Percentiles rank a stretch among this genome's conserved stretches.
These are phyloP conservation scores for Serinus canaria DNA, from an alignment of 2,113 vertebrate genomes.

Conservation along the genomic window DNA sequence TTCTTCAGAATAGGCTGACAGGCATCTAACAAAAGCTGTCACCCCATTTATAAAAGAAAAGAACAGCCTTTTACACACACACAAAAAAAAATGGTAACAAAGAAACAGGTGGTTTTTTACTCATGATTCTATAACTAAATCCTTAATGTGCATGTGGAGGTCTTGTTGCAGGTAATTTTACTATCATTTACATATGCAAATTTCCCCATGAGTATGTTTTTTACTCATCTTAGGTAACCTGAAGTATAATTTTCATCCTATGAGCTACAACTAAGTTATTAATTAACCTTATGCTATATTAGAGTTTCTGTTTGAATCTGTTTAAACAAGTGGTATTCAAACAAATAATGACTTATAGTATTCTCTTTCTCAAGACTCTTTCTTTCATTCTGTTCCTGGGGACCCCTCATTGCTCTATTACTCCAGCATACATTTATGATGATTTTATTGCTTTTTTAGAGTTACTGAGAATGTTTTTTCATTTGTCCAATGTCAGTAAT, in stretches of 20 bases:
- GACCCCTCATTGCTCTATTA: neutral
- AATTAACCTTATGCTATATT: neutral
- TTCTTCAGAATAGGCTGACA: neutral
- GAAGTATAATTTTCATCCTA: neutral
- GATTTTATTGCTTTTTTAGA: neutral
- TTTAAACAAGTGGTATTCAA: neutral
- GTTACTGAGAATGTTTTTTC: neutral
- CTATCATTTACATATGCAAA: neutral
- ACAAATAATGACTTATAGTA: fast-evolving
- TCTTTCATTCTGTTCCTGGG: neutral
- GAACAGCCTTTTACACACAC: neutral
- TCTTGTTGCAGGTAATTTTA: neutral
- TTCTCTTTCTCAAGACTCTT: neutral
- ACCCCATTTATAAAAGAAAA: neutral
- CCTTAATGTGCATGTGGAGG: neutral
- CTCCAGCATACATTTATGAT: neutral
- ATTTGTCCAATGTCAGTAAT: neutral
- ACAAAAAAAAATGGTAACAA: too few relatives aligned
- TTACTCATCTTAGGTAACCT: neutral
- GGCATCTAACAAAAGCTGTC: neutral
- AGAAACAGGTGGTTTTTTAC: neutral
- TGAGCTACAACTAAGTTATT: neutral
- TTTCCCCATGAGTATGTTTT: neutral
- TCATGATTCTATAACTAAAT: neutral
- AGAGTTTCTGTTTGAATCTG: neutral